Conservation (phyloP, 2,888 invertebrate species). For the Helobdella robusta region DNA sequence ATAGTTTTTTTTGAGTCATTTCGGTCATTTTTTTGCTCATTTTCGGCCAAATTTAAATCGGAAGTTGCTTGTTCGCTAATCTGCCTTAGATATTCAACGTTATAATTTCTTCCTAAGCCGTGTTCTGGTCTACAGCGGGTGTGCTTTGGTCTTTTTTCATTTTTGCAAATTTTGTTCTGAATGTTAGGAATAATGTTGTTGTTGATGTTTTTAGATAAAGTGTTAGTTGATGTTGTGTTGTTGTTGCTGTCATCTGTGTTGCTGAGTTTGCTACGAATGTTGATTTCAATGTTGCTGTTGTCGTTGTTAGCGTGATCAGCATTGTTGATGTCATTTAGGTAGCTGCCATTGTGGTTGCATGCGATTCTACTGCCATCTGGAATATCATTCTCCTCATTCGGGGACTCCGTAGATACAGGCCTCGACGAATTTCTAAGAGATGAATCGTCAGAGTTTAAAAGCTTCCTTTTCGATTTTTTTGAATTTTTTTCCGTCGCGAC, state of each 20-base stretch:
- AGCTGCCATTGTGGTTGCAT: too few species aligned
- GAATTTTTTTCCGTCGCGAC: too few species aligned
- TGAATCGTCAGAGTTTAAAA: too few species aligned
- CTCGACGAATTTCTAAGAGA: too few species aligned
- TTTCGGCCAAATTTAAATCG: background rate
- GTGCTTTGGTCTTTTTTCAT: background rate
- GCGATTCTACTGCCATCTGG: too few species aligned
- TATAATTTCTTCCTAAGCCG: slow-evolving; percentile 2
- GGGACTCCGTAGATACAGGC: background rate
- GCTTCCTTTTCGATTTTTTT: too few species aligned
- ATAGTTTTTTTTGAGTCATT: too few species aligned
- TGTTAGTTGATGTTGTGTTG: background rate
- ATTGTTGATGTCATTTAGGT: background rate
- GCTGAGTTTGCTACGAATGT: background rate
- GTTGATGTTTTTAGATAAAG: background rate
- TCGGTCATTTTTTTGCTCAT: background rate
- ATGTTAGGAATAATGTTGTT: background rate
- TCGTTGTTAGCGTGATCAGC: background rate
- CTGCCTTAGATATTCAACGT: slow-evolving; percentile 9
- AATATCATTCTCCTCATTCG: too few species aligned
- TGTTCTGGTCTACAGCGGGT: slow-evolving; percentile 14
- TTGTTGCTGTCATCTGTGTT: too few species aligned
- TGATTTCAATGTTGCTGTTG: background rate
- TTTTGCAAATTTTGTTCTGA: too few species aligned
- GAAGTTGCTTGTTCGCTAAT: slow-evolving; percentile 6